Conservation (phyloP, 2,888 invertebrate species). For the Caenorhabditis wallacei region DNA sequence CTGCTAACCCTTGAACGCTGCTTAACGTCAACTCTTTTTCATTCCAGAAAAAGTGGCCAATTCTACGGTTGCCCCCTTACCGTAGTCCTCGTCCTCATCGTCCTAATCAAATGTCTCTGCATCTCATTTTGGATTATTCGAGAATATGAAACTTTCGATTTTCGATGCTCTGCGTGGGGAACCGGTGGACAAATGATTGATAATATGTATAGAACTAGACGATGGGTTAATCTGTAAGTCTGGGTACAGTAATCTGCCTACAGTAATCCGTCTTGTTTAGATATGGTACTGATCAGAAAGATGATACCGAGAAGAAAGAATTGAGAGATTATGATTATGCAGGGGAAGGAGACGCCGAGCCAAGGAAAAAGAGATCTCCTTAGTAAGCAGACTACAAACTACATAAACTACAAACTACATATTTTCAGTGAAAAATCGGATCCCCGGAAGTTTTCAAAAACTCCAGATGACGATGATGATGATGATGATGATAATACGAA, state of each 20-base stretch:
- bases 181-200: constrained; percentile 16
- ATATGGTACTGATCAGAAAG: not conserved
- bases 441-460: constrained; percentile 56
- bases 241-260: not conserved
- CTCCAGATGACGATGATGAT: constrained; percentile 33
- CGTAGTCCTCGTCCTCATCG: constrained; percentile 52
- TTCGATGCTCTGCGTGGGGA: constrained; percentile 59
- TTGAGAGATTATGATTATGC: constrained; percentile 12
- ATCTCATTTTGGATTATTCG: constrained; percentile 55
- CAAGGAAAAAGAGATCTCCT: constrained; percentile 23
- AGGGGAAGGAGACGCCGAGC: not conserved
- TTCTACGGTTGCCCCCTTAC: constrained; percentile 60
- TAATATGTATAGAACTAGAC: constrained; percentile 20
- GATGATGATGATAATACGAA: constrained; percentile 37
- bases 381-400: no score
- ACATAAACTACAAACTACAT: no score
- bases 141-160: constrained; percentile 62
- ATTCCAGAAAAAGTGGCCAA: constrained; percentile 50
- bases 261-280: not conserved
- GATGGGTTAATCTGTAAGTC: constrained; percentile 55
- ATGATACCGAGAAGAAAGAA: not conserved
- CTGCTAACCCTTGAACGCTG: no score
- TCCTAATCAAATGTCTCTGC: constrained; percentile 47
- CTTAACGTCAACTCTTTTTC: no score
- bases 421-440: constrained; percentile 2